A percentile compares a stretch with the other conserved stretches of the same genome.
Conservation (phyloP, 2,113 vertebrate species). For the Eudyptes chrysolophus region DNA sequence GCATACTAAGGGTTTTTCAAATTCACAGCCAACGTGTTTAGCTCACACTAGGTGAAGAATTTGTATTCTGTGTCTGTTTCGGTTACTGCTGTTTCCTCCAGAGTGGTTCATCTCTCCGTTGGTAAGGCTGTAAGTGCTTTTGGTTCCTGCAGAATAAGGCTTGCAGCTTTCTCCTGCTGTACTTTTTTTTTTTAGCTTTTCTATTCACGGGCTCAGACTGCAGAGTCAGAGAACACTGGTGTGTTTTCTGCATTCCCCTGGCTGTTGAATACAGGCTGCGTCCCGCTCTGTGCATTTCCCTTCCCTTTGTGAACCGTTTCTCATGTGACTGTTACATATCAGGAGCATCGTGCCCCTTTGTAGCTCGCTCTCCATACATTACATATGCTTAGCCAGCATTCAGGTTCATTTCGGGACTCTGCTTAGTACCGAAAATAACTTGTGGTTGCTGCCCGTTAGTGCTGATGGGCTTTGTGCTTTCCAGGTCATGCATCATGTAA, state of each 20-base stretch:
- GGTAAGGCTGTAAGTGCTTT: not conserved
- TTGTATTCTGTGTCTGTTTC: not conserved
- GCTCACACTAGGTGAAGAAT: not conserved
- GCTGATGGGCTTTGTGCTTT: slow-evolving; percentile 1
- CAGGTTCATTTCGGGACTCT: not conserved
- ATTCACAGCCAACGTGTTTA: not conserved
- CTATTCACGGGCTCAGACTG: not conserved
- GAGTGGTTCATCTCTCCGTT: not conserved
- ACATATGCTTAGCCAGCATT: not conserved
- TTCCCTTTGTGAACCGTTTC: not conserved
- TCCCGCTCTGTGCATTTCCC: not conserved
- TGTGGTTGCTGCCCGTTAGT: not conserved
- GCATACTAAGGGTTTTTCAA: not conserved
- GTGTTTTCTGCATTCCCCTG: slow-evolving; percentile 35
- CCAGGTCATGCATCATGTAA: not conserved
- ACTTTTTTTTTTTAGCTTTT: not conserved
- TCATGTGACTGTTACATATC: not conserved
- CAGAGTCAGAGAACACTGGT: not conserved
- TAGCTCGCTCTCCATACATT: not conserved
- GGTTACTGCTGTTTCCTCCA: not conserved
- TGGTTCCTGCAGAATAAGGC: not conserved
- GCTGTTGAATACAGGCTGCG: not conserved
- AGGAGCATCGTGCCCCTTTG: not conserved
- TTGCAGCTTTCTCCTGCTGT: not conserved
- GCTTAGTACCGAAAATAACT: not conserved